Conservation (phyloP, 2,797 vertebrate species). For the Mergus octosetaceus region DNA sequence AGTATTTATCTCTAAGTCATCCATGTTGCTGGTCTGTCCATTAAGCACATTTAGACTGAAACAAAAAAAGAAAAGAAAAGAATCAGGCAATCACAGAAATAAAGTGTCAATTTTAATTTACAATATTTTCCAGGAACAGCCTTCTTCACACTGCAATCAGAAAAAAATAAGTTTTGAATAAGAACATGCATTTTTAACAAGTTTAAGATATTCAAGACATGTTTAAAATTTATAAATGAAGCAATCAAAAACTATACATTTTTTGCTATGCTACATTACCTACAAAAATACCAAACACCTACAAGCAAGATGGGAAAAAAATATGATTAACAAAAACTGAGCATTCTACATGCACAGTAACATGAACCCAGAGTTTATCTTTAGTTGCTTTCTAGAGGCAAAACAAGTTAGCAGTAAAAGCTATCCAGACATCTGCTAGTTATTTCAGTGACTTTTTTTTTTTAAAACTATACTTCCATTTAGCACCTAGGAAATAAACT, state of each 20-base stretch:
- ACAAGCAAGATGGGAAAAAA: neutral
- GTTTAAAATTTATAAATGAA: neutral
- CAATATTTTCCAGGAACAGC: neutral
- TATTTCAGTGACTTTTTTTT: neutral
- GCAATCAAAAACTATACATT: neutral
- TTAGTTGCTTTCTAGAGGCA: neutral
- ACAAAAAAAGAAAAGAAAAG: constrained; percentile 69
- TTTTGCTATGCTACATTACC: neutral
- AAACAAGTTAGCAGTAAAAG: neutral
- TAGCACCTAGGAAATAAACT: neutral
- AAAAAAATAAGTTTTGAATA: neutral
- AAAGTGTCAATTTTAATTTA: neutral
- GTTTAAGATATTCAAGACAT: neutral
- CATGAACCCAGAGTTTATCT: neutral
- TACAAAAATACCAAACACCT: neutral
- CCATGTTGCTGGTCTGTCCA: constrained; percentile 84
- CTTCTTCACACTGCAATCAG: neutral
- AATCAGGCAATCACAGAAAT: constrained; percentile 51
- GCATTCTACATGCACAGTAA: neutral
- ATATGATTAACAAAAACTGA: neutral
- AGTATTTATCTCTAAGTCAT: constrained; percentile 84
- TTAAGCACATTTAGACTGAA: constrained; percentile 83
- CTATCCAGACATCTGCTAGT: neutral
- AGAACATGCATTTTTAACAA: neutral
- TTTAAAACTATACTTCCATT: neutral